Percentiles rank a stretch among this genome's conserved stretches.
These are phyloP conservation scores for Trachelipus rathkii DNA, from an alignment of 1,140 invertebrate genomes.

Conservation along the genomic window DNA sequence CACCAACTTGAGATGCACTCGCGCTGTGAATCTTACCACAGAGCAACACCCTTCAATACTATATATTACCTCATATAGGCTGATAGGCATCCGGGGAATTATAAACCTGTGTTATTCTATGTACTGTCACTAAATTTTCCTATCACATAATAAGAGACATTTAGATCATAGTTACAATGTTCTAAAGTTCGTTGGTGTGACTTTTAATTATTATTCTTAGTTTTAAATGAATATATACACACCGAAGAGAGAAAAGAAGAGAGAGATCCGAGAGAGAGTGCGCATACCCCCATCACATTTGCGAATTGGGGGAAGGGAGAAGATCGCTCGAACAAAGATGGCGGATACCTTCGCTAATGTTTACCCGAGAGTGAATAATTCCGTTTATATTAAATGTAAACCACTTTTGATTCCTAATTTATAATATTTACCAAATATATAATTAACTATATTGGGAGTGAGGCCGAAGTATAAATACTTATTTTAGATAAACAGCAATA, in stretches of 20 bases:
- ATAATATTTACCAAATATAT: constrained; percentile 1
- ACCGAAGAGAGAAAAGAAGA: neutral
- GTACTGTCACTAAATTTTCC: constrained; percentile 1
- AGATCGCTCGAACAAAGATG: constrained; percentile 1
- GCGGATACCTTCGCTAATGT: neutral
- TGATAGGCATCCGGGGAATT: constrained; percentile 8
- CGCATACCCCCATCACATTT: neutral
- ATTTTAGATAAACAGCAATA: no score
- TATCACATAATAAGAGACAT: neutral
- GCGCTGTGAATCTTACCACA: neutral
- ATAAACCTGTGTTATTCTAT: constrained; percentile 8
- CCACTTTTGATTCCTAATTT: neutral
- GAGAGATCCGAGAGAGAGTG: no score
- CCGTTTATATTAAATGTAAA: neutral
- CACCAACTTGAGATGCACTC: constrained; percentile 5
- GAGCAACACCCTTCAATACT: constrained; percentile 2
- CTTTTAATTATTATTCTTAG: constrained; percentile 12
- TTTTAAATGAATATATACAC: neutral
- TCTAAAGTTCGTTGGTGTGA: neutral
- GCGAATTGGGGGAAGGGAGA: neutral
- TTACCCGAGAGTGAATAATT: neutral
- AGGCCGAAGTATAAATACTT: no score
- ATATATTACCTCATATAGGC: constrained; percentile 13
- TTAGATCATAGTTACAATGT: neutral
- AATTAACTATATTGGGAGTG: no score